A percentile compares a stretch with the other conserved stretches of the same genome.
These are phyloP conservation scores for Polypedilum vanderplanki DNA, from an alignment of 1,140 invertebrate genomes.

Conservation along the genomic window DNA sequence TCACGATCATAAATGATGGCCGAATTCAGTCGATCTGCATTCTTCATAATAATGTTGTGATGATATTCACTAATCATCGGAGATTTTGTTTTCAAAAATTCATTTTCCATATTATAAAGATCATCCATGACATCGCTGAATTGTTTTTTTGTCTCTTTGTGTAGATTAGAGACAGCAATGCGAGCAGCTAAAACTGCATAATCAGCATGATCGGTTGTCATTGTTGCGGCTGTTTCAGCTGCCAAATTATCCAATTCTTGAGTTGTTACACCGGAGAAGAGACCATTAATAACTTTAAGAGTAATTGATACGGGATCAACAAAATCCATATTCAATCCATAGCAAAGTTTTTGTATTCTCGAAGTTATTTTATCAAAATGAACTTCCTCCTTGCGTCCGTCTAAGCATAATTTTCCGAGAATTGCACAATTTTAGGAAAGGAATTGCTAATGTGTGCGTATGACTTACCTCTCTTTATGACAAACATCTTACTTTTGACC, in stretches of 20 bases:
- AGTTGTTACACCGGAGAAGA: slow-evolving; percentile 94
- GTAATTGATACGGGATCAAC: slow-evolving; percentile 88
- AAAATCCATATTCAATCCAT: slow-evolving; percentile 92
- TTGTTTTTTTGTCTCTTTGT: slow-evolving; percentile 90
- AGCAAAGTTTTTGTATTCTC: slow-evolving; percentile 90
- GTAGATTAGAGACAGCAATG: slow-evolving; percentile 94
- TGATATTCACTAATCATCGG: slow-evolving; percentile 84
- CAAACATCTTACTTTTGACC: slow-evolving; percentile 44
- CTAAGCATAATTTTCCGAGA: slow-evolving; percentile 44
- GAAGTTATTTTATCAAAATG: slow-evolving; percentile 98
- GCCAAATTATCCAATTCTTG: slow-evolving; percentile 95
- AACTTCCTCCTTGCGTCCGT: slow-evolving; percentile 85
- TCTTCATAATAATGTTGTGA: slow-evolving; percentile 76
- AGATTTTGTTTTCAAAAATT: slow-evolving; percentile 57
- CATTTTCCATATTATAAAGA: slow-evolving; percentile 70
- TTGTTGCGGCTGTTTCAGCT: slow-evolving; percentile 91
- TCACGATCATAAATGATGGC: slow-evolving; percentile 96
- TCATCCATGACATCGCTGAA: slow-evolving; percentile 89
- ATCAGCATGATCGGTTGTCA: slow-evolving; percentile 95
- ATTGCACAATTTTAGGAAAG: neutral
- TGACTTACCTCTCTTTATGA: slow-evolving; percentile 48
- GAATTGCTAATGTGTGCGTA: neutral
- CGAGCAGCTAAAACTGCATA: slow-evolving; percentile 93
- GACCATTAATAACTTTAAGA: slow-evolving; percentile 81
- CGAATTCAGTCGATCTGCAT: slow-evolving; percentile 87